phyloP scores from a whole-genome alignment of 2,888 invertebrate species.

The Ochropleura plecta region DNA sequence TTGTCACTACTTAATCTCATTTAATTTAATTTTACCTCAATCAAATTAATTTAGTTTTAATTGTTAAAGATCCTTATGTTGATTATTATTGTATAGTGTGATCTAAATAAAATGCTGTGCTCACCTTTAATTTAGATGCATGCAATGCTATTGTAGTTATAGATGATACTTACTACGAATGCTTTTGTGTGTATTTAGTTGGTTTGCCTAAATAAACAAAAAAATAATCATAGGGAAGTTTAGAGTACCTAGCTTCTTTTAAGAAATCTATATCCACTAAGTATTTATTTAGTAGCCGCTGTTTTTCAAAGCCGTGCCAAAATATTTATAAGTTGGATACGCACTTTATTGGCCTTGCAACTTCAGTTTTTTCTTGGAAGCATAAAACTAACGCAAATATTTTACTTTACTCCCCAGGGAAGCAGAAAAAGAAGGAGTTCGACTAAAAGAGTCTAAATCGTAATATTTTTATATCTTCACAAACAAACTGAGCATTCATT shows the following conservation, averaged over 20 bases:
- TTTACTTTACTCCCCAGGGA: neutral
- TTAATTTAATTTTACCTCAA: no score
- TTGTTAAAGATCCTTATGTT: no score
- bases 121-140: no score
- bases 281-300: neutral
- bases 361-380: neutral
- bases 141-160: no score
- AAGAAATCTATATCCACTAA: no score
- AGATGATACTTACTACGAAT: no score
- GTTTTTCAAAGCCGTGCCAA: neutral
- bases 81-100: no score
- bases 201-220: no score
- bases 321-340: neutral
- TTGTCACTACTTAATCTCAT: no score
- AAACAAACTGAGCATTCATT: conserved; percentile 47
- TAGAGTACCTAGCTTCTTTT: neutral
- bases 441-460: conserved; percentile 10
- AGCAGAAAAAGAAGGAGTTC: neutral
- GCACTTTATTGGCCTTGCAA: neutral
- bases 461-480: conserved; percentile 34
- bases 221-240: neutral
- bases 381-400: conserved; percentile 1
- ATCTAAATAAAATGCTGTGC: no score
- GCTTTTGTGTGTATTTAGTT: no score
- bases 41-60: no score